phyloP scores from a whole-genome alignment of 2,888 invertebrate genomes.

The Agelastica alni region DNA sequence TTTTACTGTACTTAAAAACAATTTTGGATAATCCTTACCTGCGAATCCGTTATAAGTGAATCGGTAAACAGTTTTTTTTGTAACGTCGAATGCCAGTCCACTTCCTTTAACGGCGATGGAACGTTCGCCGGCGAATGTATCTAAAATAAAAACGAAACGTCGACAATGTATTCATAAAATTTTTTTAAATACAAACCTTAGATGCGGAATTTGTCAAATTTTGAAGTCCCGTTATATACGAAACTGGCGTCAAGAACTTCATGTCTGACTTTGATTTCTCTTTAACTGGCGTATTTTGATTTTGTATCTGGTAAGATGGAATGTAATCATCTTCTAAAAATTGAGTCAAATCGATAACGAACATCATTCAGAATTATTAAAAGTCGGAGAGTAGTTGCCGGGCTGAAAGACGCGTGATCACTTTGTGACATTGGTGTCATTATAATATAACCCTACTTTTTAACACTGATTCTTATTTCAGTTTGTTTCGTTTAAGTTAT shows the following conservation, averaged over 20 bases:
- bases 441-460: too few species aligned
- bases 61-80: constrained; percentile 56
- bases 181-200: constrained; percentile 51
- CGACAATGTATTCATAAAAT: too few species aligned
- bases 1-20: too few species aligned
- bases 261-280: constrained; percentile 43
- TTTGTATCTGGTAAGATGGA: constrained; percentile 46
- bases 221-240: constrained; percentile 55
- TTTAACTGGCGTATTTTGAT: constrained; percentile 42
- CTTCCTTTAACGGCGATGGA: constrained; percentile 45
- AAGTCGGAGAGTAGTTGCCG: too few species aligned
- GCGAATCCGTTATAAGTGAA: constrained; percentile 49
- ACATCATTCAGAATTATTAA: too few species aligned
- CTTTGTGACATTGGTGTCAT: too few species aligned
- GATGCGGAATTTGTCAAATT: constrained; percentile 49
- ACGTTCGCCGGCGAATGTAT: constrained; percentile 29
- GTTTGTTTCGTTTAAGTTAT: too few species aligned
- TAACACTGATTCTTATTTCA: too few species aligned
- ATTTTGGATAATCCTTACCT: too few species aligned
- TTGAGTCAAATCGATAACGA: too few species aligned
- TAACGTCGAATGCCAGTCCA: constrained; percentile 37
- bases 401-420: too few species aligned
- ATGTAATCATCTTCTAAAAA: constrained; percentile 45
- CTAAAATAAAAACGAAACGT: too few species aligned
- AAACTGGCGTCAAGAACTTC: constrained; percentile 58